Evolutionary conservation across 1,140 invertebrate genomes (phyloP).

Genomic region (Coelopa frigida): DNA sequence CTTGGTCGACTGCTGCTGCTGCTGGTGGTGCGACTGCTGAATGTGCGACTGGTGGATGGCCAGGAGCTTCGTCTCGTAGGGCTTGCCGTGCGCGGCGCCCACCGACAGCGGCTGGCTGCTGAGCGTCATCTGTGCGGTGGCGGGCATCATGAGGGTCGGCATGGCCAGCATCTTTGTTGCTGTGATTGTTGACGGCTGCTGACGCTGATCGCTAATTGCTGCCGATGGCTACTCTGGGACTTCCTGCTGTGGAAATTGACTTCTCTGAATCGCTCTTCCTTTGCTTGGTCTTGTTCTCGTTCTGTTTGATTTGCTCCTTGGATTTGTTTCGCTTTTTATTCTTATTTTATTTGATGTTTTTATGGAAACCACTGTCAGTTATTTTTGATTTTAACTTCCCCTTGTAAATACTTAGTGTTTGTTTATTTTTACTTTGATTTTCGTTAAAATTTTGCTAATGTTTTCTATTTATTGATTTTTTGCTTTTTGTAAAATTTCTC

Average conservation of each 20-base stretch:
- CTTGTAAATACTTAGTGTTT: no score
- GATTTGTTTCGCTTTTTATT: no score
- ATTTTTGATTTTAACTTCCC: no score
- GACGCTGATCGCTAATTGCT: no score
- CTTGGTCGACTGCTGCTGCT: conserved; percentile 23
- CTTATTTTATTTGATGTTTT: no score
- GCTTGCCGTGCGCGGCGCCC: conserved; percentile 33
- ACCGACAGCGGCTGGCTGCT: conserved; percentile 38
- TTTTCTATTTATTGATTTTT: conserved; percentile 14
- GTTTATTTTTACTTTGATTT: neutral
- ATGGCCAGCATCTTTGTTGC: conserved; percentile 42
- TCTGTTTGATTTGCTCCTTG: no score
- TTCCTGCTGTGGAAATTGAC: no score
- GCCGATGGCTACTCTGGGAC: no score
- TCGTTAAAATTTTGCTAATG: neutral
- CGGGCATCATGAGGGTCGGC: conserved; percentile 44
- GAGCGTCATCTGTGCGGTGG: conserved; percentile 43
- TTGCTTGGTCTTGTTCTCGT: no score
- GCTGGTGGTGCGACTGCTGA: conserved; percentile 32
- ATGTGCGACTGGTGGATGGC: conserved; percentile 42
- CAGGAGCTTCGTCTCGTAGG: conserved; percentile 41
- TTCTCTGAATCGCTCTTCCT: no score
- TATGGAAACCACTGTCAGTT: no score
- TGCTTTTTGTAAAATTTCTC: conserved; percentile 22
- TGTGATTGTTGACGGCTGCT: conserved; percentile 16